Percentiles rank a stretch among this genome's conserved stretches.
Evolutionary conservation across 2,797 vertebrate genomes (phyloP).

Genomic region (Pseudochirops cupreus): DNA sequence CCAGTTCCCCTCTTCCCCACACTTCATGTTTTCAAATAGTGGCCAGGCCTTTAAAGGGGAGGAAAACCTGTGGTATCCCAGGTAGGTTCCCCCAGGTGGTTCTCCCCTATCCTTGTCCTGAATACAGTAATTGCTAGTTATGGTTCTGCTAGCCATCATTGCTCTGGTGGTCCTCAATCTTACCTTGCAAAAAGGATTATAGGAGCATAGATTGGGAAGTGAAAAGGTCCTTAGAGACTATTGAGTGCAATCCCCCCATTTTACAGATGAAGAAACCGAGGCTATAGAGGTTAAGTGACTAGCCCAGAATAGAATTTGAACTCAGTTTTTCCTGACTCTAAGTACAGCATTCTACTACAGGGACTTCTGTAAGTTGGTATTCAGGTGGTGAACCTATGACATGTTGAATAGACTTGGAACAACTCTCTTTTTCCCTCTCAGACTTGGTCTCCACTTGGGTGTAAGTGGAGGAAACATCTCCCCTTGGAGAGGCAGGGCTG

Average conservation of each 20-base stretch:
- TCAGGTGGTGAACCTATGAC: background rate
- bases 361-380: background rate
- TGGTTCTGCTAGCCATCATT: background rate
- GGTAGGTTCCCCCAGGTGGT: background rate
- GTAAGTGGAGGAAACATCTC: slow-evolving; percentile 13
- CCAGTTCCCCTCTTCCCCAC: background rate
- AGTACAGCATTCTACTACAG: background rate
- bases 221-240: background rate
- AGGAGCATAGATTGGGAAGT: background rate
- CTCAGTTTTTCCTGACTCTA: background rate
- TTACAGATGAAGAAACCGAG: background rate
- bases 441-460: background rate
- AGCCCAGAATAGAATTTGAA: background rate
- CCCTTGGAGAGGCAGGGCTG: slow-evolving; percentile 29
- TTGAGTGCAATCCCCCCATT: background rate
- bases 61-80: background rate
- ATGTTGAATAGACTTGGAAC: background rate
- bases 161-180: background rate
- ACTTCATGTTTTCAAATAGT: background rate
- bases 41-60: background rate
- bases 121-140: background rate
- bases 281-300: background rate
- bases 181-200: background rate
- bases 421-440: background rate
- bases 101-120: background rate